Evolutionary conservation across 1,140 invertebrate species (phyloP).

Genomic region (Drosophila kohkoa): DNA sequence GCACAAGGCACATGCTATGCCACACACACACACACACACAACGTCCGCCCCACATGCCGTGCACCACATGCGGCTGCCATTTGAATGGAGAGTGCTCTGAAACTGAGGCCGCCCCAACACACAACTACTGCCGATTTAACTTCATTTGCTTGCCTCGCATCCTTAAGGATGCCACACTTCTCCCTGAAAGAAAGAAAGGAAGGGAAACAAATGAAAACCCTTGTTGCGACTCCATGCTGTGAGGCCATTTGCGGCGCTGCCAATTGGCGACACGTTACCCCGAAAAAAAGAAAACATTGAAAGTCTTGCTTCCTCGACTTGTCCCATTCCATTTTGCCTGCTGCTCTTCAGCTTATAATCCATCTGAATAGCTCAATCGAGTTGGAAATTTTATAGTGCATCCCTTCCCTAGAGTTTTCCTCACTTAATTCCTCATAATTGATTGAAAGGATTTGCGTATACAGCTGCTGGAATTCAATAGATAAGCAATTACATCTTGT

Average conservation of each 20-base stretch:
- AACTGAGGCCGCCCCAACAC: neutral
- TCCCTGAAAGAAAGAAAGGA: too few species aligned
- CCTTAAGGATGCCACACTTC: neutral
- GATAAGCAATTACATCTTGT: neutral
- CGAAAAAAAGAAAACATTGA: too few species aligned
- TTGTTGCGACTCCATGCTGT: constrained; percentile 9
- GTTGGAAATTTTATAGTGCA: constrained; percentile 1
- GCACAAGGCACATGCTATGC: constrained; percentile 15
- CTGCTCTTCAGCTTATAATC: neutral
- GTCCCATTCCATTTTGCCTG: neutral
- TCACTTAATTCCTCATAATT: constrained; percentile 25
- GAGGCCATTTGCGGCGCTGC: constrained; percentile 12
- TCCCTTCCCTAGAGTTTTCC: neutral
- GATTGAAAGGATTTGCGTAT: constrained; percentile 24
- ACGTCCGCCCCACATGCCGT: neutral
- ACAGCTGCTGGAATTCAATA: constrained; percentile 10
- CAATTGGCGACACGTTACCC: constrained; percentile 5
- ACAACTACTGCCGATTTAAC: constrained; percentile 3
- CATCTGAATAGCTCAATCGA: constrained; percentile 5
- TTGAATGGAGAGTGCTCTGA: neutral
- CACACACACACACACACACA: too few species aligned
- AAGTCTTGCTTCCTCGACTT: too few species aligned
- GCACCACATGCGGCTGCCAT: constrained; percentile 7
- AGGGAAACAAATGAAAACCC: too few species aligned
- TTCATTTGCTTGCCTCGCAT: constrained; percentile 2